Conservation (phyloP, 2,797 vertebrate genomes). For the Chromis chromis region DNA sequence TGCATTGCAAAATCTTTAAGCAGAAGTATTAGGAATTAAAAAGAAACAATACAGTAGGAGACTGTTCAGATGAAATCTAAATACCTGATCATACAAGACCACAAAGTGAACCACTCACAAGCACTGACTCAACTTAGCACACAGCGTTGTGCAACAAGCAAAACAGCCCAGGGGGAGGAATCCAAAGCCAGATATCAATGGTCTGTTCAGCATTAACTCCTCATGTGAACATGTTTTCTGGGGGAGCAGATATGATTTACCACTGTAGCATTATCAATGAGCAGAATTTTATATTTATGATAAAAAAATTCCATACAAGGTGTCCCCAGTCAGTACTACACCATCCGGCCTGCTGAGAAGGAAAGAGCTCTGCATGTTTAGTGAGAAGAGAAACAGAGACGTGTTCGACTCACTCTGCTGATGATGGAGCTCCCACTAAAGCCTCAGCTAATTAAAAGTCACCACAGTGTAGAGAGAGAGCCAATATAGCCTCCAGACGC, state of each 20-base stretch:
- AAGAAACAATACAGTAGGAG: not conserved
- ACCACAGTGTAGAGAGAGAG: constrained; percentile 37
- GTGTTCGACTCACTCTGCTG: constrained; percentile 53
- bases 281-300: constrained; percentile 22
- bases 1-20: not conserved
- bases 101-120: constrained; percentile 19
- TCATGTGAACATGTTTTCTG: constrained; percentile 49
- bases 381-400: constrained; percentile 55
- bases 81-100: not conserved
- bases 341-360: constrained; percentile 10
- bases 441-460: constrained; percentile 69
- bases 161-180: constrained; percentile 40
- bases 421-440: constrained; percentile 57
- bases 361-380: constrained; percentile 52
- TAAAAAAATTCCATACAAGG: constrained; percentile 35
- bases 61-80: constrained; percentile 17
- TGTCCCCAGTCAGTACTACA: constrained; percentile 6
- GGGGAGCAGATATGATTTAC: constrained; percentile 42
- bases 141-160: constrained; percentile 52
- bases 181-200: constrained; percentile 47
- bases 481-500: constrained; percentile 48
- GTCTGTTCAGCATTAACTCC: constrained; percentile 65
- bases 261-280: constrained; percentile 11
- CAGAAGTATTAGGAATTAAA: constrained; percentile 1
- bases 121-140: constrained; percentile 24